Evolutionary conservation across 2,113 vertebrate genomes (phyloP).

Genomic region (Cisticola juncidis): DNA sequence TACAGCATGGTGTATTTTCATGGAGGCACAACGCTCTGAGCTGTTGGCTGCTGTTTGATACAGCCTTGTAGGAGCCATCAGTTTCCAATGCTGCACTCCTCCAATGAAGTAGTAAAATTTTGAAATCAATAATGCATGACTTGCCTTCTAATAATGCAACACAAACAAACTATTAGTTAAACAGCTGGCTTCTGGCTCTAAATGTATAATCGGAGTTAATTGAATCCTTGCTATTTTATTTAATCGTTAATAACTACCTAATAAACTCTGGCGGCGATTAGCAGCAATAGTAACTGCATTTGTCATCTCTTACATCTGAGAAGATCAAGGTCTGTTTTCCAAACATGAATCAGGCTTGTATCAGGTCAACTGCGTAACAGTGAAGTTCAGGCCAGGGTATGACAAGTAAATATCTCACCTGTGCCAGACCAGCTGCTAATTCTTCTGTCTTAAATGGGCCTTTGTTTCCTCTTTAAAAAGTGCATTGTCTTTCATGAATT

Average conservation of each 20-base stretch:
- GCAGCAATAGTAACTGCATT: conserved; percentile 37
- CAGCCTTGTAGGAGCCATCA: background rate
- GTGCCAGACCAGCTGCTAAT: background rate
- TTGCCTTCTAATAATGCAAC: conserved; percentile 56
- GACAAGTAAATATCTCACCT: background rate
- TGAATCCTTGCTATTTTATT: conserved; percentile 70
- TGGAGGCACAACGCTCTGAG: background rate
- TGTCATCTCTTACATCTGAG: conserved; percentile 26
- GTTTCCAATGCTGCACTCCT: background rate
- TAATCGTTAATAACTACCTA: conserved; percentile 64
- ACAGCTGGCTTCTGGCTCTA: conserved; percentile 62
- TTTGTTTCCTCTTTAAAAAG: background rate
- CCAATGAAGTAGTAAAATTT: conserved; percentile 3
- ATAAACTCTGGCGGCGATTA: conserved; percentile 67
- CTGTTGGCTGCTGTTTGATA: background rate
- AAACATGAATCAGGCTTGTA: background rate
- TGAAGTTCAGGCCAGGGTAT: background rate
- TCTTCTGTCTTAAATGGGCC: background rate
- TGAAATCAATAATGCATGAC: conserved; percentile 63
- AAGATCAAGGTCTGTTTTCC: conserved; percentile 19
- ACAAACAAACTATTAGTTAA: conserved; percentile 64
- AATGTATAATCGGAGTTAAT: conserved; percentile 60
- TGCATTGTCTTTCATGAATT: background rate
- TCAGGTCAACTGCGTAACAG: background rate
- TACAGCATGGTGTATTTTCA: background rate